phyloP scores from a whole-genome alignment of 2,113 vertebrate species.

The Mormyrus lacerda region DNA sequence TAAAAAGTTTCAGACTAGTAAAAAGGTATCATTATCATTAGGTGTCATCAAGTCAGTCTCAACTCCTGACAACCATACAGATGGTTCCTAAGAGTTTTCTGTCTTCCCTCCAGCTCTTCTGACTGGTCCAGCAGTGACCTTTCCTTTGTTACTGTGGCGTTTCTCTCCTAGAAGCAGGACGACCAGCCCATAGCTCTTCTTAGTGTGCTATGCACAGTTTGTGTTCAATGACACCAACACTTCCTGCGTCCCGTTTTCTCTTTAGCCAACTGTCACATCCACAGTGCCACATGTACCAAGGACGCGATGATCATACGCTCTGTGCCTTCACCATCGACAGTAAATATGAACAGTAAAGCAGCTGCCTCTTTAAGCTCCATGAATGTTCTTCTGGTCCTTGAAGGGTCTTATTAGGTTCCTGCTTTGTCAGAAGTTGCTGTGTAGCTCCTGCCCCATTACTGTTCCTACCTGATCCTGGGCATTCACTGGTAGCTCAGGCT shows the following conservation, averaged over 20 bases:
- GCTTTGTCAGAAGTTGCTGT: neutral
- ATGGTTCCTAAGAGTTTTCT: neutral
- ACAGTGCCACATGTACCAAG: neutral
- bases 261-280: neutral
- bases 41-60: neutral
- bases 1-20: neutral
- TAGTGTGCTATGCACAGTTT: no score
- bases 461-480: neutral
- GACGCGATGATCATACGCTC: neutral
- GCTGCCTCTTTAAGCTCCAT: neutral
- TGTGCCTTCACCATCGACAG: neutral
- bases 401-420: neutral
- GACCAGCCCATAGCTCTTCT: no score
- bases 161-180: no score
- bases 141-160: no score
- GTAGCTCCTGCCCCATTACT: neutral
- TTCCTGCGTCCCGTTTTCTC: neutral
- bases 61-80: neutral
- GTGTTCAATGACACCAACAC: neutral
- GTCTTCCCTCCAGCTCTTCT: neutral
- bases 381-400: neutral
- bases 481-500: neutral
- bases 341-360: neutral
- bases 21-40: neutral
- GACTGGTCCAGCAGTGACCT: neutral